Evolutionary conservation across 2,113 vertebrate genomes (phyloP), one percentile per base, ranked within the genome.

Genomic region (Trochalopteron elliotii): DNA sequence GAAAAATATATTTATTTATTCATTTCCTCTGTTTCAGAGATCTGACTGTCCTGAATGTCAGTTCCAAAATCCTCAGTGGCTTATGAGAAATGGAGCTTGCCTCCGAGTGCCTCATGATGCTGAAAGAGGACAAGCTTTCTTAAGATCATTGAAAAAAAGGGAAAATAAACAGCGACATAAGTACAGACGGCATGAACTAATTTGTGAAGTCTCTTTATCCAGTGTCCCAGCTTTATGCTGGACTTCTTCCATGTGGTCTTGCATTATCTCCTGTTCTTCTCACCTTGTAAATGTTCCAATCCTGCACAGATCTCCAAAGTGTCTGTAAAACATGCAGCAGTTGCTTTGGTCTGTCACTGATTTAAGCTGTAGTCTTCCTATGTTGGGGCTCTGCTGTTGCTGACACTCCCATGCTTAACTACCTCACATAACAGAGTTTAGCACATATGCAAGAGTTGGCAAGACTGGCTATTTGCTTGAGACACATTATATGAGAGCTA

Each of bases 311-410:
- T 61, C 69, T 35, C 40, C 35, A 35, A 1, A 0, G 22, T 22
- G 33, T 61, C 63, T 85, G 37, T 70, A 72, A 90, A 88, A 53
- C 60, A 64, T 81, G 68, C 72, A 93, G 44, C 72, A 93, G 44
- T 69, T 90, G 33, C 79, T 88, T 81, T 91, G 88, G 52, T 86
- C 60, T 96, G 90, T 75, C 88, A 74, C 28, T 33, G 79, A 94
- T 93, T 92, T 94, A 96, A 83, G 47, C 3, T 14, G 9, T 22
- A 89, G 52, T 33, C 60, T 40, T 76, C 84, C 78, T 68, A 56
- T 9, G n/a, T 1, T 89, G 49, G 60, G 79, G n/a, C 14, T 92
- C 65, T 6, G 16, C 64, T 81, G 56, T 75, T 81, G 53, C 69
- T 72, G 84, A 45, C 31, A 6, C 40, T 78, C 61, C 64, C 8